Percentiles rank a stretch among this genome's conserved stretches.
Evolutionary conservation across 2,113 vertebrate species (phyloP).

Genomic region (Cairina moschata): DNA sequence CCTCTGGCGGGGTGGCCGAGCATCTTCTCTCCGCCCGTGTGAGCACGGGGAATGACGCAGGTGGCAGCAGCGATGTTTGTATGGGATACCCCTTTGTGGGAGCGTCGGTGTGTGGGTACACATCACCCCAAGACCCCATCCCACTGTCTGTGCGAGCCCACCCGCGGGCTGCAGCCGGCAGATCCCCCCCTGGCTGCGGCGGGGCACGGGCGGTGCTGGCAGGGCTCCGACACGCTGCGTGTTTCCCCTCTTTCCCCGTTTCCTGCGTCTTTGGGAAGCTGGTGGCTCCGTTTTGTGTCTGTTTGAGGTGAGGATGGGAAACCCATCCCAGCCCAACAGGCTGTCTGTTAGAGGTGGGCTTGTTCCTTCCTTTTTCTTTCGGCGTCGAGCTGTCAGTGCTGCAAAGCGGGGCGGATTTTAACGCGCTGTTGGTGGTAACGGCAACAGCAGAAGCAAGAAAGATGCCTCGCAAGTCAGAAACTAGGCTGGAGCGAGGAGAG

Average conservation of each 20-base stretch:
- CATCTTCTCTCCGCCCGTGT: neutral
- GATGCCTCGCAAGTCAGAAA: neutral
- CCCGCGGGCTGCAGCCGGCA: neutral
- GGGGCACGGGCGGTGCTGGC: fast-evolving
- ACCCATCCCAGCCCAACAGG: neutral
- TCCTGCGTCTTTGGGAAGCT: neutral
- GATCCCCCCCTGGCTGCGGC: fast-evolving
- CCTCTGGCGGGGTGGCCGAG: fast-evolving
- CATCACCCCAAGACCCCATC: neutral
- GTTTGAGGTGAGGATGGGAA: conserved; percentile 1
- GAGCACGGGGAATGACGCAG: fast-evolving
- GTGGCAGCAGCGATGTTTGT: fast-evolving
- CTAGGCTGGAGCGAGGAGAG: neutral
- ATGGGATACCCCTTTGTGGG: fast-evolving
- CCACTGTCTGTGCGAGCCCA: neutral
- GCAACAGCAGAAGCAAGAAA: conserved; percentile 4
- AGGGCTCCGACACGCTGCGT: neutral
- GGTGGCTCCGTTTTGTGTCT: neutral
- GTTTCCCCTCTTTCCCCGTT: fast-evolving
- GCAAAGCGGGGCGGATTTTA: neutral
- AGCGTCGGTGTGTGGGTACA: neutral
- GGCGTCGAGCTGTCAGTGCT: neutral
- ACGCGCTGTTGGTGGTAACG: neutral
- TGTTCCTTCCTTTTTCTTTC: neutral
- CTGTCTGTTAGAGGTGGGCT: neutral